A percentile compares a stretch with the other conserved stretches of the same genome.
Conservation (phyloP, 2,888 invertebrate genomes). For the Dorcus hopei region DNA sequence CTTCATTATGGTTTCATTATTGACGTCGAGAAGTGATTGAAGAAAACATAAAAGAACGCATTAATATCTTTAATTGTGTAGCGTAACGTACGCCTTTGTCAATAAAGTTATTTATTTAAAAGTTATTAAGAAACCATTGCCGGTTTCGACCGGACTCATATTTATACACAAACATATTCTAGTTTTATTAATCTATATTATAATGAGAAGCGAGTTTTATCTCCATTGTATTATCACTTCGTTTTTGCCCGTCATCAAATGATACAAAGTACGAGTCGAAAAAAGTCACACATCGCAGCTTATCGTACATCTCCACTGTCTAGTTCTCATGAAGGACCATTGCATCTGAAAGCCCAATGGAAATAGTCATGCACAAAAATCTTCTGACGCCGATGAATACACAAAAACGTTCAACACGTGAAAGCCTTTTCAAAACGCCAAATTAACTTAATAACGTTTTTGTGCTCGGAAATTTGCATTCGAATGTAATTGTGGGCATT, state of each 20-base stretch:
- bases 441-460: no score
- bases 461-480: no score
- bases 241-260: conserved; percentile 19
- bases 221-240: conserved; percentile 22
- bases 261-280: conserved; percentile 4
- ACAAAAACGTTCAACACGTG: no score
- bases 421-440: no score
- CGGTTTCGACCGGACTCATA: not conserved
- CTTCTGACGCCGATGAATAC: no score
- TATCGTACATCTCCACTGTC: not conserved
- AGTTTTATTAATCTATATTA: conserved; percentile 23
- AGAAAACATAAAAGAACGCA: not conserved
- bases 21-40: conserved; percentile 11
- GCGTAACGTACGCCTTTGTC: conserved; percentile 2
- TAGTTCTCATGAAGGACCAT: not conserved
- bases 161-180: not conserved
- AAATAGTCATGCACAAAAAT: no score
- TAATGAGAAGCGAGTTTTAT: conserved; percentile 24
- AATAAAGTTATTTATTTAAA: conserved; percentile 13
- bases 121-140: conserved; percentile 4
- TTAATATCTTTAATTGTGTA: conserved; percentile 1
- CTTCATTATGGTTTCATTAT: conserved; percentile 20
- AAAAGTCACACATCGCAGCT: not conserved
- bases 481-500: no score
- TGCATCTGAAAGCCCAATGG: not conserved